Evolutionary conservation across 2,797 vertebrate species (phyloP), one percentile per base, ranked within the genome.

Genomic region (Jordanella pulchra): DNA sequence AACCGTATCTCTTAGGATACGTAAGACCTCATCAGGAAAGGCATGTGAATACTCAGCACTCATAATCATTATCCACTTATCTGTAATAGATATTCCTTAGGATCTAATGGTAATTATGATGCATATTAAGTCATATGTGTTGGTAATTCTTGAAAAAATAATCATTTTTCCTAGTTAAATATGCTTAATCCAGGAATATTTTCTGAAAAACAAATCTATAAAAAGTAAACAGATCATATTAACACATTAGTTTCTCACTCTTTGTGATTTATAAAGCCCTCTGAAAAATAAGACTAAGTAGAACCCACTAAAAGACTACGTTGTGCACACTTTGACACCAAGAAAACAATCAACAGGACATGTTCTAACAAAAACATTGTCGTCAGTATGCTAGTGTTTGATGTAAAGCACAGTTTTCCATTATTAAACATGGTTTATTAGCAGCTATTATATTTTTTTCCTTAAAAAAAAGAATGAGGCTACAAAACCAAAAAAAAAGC

Each of bases 61-160:
- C 48, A 42, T 69, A 61, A 65, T 47, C 48, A 58, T 84, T 72
- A 80, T 75, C 78, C 67, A 77, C 75, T 82, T 80, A 88, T 75
- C 68, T 78, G 65, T 80, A 85, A 89, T 48, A 65, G 58, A 69
- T 73, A 63, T 7, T 1, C 6, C 55, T 54, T 63, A 54, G 7
- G 6, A 25, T 56, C 30, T 28, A 63, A 63, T 25, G 45, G 42
- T 65, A 50, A 76, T 10, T 42, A 30, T 39, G n/a, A 72, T 23
- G 65, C 11, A 53, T 65, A 87, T 84, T 71, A 86, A 86, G 86
- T 73, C 81, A 72, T 60, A 75, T 6, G 18, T 21, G 39, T 69
- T 58, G 75, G 32, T 61, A 12, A n/a, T n/a, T 61, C 18, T 39
- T 39, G 50, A 50, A 4, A 23, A 39, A 11, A 12, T 35, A n/a